Base-by-base conservation (phyloP, 2,113 vertebrate species). In the Eurystomus gularis region DNA sequence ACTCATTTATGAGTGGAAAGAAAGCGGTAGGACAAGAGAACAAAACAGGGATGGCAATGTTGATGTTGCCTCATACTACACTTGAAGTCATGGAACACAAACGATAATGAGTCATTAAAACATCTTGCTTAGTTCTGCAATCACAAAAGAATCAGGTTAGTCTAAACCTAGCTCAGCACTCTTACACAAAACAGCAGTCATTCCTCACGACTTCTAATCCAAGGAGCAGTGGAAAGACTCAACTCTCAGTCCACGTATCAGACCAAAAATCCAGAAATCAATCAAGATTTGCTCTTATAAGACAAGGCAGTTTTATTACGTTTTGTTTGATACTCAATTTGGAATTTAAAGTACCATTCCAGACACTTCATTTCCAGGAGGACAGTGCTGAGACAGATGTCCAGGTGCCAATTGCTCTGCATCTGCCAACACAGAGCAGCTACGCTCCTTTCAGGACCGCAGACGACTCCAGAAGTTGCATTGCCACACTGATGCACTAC, bases 241-340 rank as follows among this genome's bases (percentile, higher is more conserved):
- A 69, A 69, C 14, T 65, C 29, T 40, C 23, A 35, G 29, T 18
- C 35, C 33, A 61, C 0, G 0, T 11, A 42, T 13, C 2, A 4
- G 24, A 57, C 3, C 37, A 65, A 88, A n/a, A 95, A 76, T 17
- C 8, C 44, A 76, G n/a, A 88, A 55, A 93, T 60, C 13, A 73
- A 46, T 46, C 16, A 85, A 48, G 40, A 73, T 33, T 48, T 28
- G 13, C 24, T 76, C 23, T 40, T 23, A 1, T 7, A 57, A 49
- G 33, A 52, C 6, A 69, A 77, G 4, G 9, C 28, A 52, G 10
- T 49, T 90, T 80, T 72, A 58, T 26, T 55, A 64, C 3, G 6
- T 51, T 90, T 80, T 68, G 39, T 21, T 86, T 66, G 73, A 77
- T 31, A 52, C 5, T 24, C 29, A 16, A 37, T 21, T 10, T 23